Percentiles rank a stretch among this genome's conserved stretches.
Evolutionary conservation across 1,140 invertebrate genomes (phyloP).

Genomic region (Cydia splendana): DNA sequence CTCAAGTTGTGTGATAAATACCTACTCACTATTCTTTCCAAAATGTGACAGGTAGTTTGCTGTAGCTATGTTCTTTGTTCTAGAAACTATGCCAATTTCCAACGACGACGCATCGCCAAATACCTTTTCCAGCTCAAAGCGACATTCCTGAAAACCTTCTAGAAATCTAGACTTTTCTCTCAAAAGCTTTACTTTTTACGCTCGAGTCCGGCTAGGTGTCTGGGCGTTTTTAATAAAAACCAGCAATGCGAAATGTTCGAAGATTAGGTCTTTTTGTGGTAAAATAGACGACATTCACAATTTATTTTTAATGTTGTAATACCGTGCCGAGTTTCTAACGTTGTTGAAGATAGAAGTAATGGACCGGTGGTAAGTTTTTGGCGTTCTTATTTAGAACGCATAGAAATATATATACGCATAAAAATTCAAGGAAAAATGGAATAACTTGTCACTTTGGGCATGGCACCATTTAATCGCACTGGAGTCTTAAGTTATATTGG

Average conservation of each 20-base stretch:
- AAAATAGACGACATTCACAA: too few relatives aligned
- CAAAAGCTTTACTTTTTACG: neutral
- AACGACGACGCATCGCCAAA: neutral
- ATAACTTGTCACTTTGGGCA: too few relatives aligned
- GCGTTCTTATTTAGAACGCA: too few relatives aligned
- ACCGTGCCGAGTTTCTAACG: too few relatives aligned
- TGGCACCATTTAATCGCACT: too few relatives aligned
- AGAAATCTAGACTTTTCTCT: constrained; percentile 1
- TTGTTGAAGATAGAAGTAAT: too few relatives aligned
- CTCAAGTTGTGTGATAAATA: too few relatives aligned
- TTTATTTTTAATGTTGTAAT: too few relatives aligned
- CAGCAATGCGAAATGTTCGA: neutral
- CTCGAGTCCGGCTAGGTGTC: neutral
- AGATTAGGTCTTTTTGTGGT: neutral
- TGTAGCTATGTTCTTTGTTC: neutral
- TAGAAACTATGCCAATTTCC: neutral
- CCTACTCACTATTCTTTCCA: neutral
- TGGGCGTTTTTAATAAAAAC: neutral
- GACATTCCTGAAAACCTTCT: neutral
- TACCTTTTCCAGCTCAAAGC: neutral
- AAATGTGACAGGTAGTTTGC: neutral
- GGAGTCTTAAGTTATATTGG: too few relatives aligned
- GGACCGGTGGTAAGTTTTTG: too few relatives aligned
- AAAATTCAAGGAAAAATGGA: too few relatives aligned
- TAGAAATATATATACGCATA: too few relatives aligned